Evolutionary conservation across 2,113 vertebrate species (phyloP), one percentile per base, ranked within the genome.

Genomic region (Gallinago jamesoni): DNA sequence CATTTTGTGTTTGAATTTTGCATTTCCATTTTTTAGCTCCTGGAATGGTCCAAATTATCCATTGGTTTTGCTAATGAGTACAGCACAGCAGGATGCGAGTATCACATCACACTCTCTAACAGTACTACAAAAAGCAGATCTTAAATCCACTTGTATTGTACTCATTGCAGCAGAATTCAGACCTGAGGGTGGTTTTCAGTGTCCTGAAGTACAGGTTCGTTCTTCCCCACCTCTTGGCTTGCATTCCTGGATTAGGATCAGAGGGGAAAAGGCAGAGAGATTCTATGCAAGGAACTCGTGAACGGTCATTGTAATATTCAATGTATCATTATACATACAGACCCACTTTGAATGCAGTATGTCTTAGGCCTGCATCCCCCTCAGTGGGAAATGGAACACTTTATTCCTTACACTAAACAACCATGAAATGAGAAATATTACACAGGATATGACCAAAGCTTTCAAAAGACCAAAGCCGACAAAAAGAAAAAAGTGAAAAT

Each of bases 1-100:
- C 41, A 43, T 16, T 43, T 43, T 43, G 41, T 16, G 15, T 43
- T 62, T 69, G 17, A 66, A 16, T 48, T 48, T 47, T n/a, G 53
- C 14, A 16, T 28, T 63, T 43, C 37, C 24, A 13, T 30, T 20
- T 20, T 24, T 33, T 4, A 5, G n/a, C 10, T 63, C 43, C 43
- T 59, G 37, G 37, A 3, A 2, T 2, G 15, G 10, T 33, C 64
- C 19, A 7, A 25, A 64, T 52, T 4, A 70, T 16, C 30, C 10
- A 1, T 1, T 25, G 20, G 3, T 37, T 86, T 89, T 63, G 23
- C 21, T 52, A 31, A 33, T 4, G 2, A 17, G 14, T 10, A 8
- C n/a, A 77, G 2, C 5, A 20, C 53, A n/a, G 45, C 10, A 63
- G 48, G 27, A n/a, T 45, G 19, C 0, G 0, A 15, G 6, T 33